Base-by-base conservation (phyloP, 2,888 invertebrate species). In the Agrotis ipsilon region DNA sequence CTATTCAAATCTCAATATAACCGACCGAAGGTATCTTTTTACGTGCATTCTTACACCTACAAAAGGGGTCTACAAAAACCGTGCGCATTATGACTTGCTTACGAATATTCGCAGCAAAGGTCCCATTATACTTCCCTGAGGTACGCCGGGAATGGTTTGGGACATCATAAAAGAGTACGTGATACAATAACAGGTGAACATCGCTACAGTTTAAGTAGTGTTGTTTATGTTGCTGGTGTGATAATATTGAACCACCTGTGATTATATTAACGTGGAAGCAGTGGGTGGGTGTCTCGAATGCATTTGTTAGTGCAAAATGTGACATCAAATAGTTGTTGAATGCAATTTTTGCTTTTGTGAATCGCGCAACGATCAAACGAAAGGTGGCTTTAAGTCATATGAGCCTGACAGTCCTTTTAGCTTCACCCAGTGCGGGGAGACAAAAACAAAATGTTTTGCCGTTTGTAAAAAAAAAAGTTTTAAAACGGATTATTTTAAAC, bases 161-260 rank as follows among this genome's bases (percentile, higher is more conserved):
- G 75, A 78, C 73, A 63, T 74, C 68, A 84, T 85, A 83, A 83
- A 80, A 72, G 71, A 59, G 46, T 78, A 83, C 80, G 84, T 83
- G 78, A 72, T 75, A 78, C 78, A 75, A 83, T 82, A 78, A 82
- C 58, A 69, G 62, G 51, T 58, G 75, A 60, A 71, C 68, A 62
- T 68, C 24, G 67, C 57, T 65, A 57, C 62, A 72, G 61, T 74
- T 83, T 76, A 64, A 76, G 68, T 63, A 68, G 61, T 62, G 27
- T 55, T 57, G 55, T 63, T 39, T 65, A 11, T 18, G 51, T 59
- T 75, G 48, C 21, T 58, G 45, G 16, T 16, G 24, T 39, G 46
- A 63, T 49, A 48, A 21, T 59, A 67, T 57, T 70, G 62, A 65
- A 59, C 52, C 57, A 59, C 32, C 24, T 49, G 57, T n/a, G 16